Evolutionary conservation across 2,888 invertebrate species (phyloP).

Genomic region (Drosophila quinaria): DNA sequence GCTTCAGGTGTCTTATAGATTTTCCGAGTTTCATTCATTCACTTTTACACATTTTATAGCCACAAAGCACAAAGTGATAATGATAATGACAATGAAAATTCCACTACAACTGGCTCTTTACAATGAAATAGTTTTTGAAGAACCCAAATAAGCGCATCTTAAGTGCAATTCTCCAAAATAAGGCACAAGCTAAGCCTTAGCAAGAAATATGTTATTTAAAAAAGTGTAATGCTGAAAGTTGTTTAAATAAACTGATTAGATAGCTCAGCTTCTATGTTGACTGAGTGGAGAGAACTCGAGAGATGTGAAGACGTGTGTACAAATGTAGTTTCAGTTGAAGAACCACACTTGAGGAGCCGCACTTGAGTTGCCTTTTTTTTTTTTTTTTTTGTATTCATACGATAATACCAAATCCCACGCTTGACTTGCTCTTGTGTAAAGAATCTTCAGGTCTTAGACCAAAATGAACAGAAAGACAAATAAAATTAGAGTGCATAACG

Average conservation of each 20-base stretch:
- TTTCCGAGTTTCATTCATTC: conserved; percentile 11
- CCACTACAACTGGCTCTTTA: conserved; percentile 1
- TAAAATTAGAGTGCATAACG: background rate
- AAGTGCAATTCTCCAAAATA: conserved; percentile 11
- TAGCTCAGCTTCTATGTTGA: conserved; percentile 17
- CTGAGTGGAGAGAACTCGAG: background rate
- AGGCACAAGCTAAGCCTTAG: conserved; percentile 24
- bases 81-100: conserved; percentile 28
- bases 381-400: background rate
- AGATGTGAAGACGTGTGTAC: conserved; percentile 4
- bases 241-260: conserved; percentile 26
- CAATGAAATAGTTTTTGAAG: conserved; percentile 6
- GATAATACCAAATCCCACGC: conserved; percentile 23
- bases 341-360: conserved; percentile 16
- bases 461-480: conserved; percentile 16
- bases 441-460: conserved; percentile 1
- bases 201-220: conserved; percentile 17
- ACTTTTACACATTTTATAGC: conserved; percentile 1
- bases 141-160: conserved; percentile 24
- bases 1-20: conserved; percentile 13
- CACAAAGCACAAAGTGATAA: conserved; percentile 17
- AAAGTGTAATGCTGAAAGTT: conserved; percentile 12
- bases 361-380: conserved; percentile 2
- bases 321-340: conserved; percentile 19
- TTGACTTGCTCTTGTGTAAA: conserved; percentile 17